phyloP scores from a whole-genome alignment of 2,888 invertebrate genomes.

The Mayetiola destructor region DNA sequence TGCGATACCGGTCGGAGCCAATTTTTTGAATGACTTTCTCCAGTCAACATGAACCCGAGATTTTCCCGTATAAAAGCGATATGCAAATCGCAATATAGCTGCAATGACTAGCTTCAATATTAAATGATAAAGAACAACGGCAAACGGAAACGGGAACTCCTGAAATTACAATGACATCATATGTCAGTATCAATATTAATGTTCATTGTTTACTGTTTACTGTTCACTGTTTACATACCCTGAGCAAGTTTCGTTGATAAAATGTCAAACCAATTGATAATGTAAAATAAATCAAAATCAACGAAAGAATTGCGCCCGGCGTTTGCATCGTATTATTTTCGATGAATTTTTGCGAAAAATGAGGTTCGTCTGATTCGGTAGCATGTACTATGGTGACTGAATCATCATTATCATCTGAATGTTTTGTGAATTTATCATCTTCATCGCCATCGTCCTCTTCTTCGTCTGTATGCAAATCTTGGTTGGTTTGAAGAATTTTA shows the following conservation, averaged over 20 bases:
- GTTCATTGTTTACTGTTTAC: not conserved
- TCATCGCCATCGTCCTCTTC: not conserved
- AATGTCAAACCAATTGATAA: constrained; percentile 93
- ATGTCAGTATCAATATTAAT: not conserved
- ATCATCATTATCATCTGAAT: not conserved
- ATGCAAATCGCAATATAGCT: constrained; percentile 46
- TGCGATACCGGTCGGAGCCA: constrained; percentile 77
- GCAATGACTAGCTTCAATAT: constrained; percentile 76
- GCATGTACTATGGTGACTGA: not conserved
- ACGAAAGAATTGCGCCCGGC: constrained; percentile 21
- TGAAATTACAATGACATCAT: constrained; percentile 35
- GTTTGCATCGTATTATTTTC: not conserved
- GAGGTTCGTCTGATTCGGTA: not conserved
- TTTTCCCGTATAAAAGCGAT: constrained; percentile 39
- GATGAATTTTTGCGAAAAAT: not conserved
- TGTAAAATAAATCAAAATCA: constrained; percentile 73
- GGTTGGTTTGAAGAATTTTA: not conserved
- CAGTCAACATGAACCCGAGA: constrained; percentile 56
- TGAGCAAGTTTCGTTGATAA: constrained; percentile 86
- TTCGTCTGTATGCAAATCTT: not conserved
- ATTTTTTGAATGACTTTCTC: constrained; percentile 58
- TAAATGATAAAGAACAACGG: constrained; percentile 81
- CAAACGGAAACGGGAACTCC: constrained; percentile 77
- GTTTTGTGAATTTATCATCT: not conserved
- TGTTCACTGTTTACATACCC: constrained; percentile 38